Evolutionary conservation across 2,888 invertebrate genomes (phyloP).

Genomic region (Diadegma fenestrale): DNA sequence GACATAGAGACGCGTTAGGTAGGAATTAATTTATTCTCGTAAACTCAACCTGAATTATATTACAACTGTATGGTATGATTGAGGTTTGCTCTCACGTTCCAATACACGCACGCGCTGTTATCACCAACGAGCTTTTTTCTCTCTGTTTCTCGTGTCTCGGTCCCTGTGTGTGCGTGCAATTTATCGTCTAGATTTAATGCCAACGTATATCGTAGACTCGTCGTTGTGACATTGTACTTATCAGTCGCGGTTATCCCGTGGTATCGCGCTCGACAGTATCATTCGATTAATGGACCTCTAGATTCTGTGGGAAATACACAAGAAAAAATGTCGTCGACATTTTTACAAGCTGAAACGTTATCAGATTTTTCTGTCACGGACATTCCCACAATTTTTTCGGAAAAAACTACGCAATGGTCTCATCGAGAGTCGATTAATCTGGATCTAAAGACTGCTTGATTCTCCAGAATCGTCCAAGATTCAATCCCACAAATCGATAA

Average conservation of each 20-base stretch:
- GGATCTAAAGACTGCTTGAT: neutral
- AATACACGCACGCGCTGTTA: slow-evolving; percentile 30
- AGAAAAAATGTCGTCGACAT: neutral
- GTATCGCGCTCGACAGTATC: slow-evolving; percentile 3
- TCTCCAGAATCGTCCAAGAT: neutral
- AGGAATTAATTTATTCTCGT: slow-evolving; percentile 54
- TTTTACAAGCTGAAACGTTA: neutral
- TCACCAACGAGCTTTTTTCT: neutral
- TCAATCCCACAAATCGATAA: neutral
- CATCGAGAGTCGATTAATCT: neutral
- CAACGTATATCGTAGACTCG: slow-evolving; percentile 20
- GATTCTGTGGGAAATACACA: neutral
- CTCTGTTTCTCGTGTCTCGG: neutral
- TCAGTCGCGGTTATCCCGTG: slow-evolving; percentile 20
- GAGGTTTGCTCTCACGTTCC: slow-evolving; percentile 47
- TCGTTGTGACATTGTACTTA: slow-evolving; percentile 3
- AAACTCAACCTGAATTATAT: slow-evolving; percentile 60
- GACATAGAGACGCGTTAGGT: slow-evolving; percentile 18
- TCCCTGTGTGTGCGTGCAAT: neutral
- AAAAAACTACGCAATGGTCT: neutral
- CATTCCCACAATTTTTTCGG: neutral
- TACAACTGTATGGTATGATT: slow-evolving; percentile 48
- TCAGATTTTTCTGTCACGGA: neutral
- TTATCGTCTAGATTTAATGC: slow-evolving; percentile 13
- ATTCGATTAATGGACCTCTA: slow-evolving; percentile 1